These are phyloP conservation scores for Drosophila paramelanica DNA, from an alignment of 2,888 invertebrate species.

Conservation along the genomic window DNA sequence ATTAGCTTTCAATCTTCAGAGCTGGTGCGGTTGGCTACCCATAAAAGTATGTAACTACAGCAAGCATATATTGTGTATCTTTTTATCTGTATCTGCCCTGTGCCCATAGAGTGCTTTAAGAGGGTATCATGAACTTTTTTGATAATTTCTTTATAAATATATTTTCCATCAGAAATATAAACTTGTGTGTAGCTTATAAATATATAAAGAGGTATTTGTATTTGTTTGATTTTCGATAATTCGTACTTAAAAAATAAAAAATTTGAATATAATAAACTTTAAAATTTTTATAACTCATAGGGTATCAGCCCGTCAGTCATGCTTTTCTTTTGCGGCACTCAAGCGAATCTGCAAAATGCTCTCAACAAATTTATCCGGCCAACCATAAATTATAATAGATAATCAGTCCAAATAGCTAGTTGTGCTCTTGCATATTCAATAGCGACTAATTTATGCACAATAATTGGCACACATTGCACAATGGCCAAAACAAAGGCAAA, in stretches of 20 bases:
- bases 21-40: neutral
- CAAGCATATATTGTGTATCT: neutral
- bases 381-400: conserved; percentile 53
- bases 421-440: conserved; percentile 66
- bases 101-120: neutral
- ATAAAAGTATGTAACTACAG: neutral
- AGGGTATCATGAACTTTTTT: too few species aligned
- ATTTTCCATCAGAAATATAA: too few species aligned
- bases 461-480: conserved; percentile 76
- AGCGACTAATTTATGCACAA: conserved; percentile 68
- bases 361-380: conserved; percentile 30
- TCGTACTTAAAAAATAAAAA: too few species aligned
- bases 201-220: too few species aligned
- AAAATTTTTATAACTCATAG: too few species aligned
- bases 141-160: too few species aligned
- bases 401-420: conserved; percentile 29
- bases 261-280: too few species aligned
- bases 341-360: conserved; percentile 45
- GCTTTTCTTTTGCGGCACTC: conserved; percentile 32
- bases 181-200: too few species aligned
- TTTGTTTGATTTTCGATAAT: too few species aligned
- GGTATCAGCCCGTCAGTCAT: neutral
- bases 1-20: conserved; percentile 25
- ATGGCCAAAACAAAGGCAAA: conserved; percentile 49
- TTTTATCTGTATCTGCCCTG: neutral